Base-by-base conservation (phyloP, 2,113 vertebrate genomes). In the Mustela nigripes region DNA sequence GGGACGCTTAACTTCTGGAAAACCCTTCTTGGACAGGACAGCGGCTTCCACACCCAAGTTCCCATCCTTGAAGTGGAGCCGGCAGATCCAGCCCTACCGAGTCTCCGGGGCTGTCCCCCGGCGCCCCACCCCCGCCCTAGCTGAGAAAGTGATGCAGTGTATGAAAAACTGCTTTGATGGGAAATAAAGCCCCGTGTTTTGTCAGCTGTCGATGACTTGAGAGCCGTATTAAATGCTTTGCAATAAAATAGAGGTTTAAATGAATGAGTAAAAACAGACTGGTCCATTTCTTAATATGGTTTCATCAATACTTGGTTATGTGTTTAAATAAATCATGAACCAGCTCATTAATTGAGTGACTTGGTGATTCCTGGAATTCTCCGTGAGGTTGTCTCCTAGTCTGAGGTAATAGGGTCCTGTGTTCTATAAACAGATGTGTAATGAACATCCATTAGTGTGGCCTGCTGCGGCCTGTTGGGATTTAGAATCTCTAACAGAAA, bases 361-460 rank as follows among this genome's bases (percentile, higher is more conserved):
- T 81, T 76, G 69, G 21, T 93, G 26, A 79, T 86, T 94, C 31
- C 58, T 83, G 80, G 28, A 73, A 89, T 89, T 84, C 24, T 85
- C n/a, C 8, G 5, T 58, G 53, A 58, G 24, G 39, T 33, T 76
- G n/a, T 60, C 65, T 39, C 80, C 82, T 84, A 36, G 14, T 67
- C 21, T 45, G 24, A 60, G 31, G 1, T 76, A 65, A 79, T 26
- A 60, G 2, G 5, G 5, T 5, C n/a, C 14, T 18, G 21, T 85
- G 65, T 48, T 82, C 89, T 91, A 12, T 50, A 71, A 65, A 36
- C 31, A 69, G 42, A 24, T 83, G 26, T 58, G 63, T 63, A 31
- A 4, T 50, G 85, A 71, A 36, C 21, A 45, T 26, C 69, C 33
- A 15, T 89, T 81, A 36, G 71, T 10, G 0, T 89, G 82, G 21